Base-by-base conservation (phyloP, 2,113 vertebrate genomes). In the Pomatorhinus ruficollis region DNA sequence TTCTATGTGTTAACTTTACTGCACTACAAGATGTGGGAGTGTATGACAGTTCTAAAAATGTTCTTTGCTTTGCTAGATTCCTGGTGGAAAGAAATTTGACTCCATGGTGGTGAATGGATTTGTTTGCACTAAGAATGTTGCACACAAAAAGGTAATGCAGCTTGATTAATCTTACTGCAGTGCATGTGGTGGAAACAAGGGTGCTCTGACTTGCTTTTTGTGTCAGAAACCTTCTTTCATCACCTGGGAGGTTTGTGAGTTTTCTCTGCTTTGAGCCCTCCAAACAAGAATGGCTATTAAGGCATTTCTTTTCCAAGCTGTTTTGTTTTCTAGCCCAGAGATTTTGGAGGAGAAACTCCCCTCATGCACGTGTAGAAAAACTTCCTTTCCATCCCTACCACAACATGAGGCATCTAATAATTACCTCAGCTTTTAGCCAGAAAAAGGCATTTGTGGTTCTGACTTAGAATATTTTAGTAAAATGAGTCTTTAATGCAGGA, bases 21-120 rank as follows among this genome's bases (percentile, higher is more conserved):
- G 56, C 22, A 25, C 63, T 88, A 35, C n/a, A 64, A 54, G 23
- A 52, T 88, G 24, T 16, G 20, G 15, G 40, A 93, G 9, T 35
- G 10, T 72, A 7, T 83, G 63, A 79, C 9, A 40, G 13, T 86
- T 77, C 40, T 90, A 25, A 95, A 86, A 89, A 54, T 30, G 8
- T 86, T 91, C 52, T 52, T 82, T 92, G 20, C 88, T 92, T 87
- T 96, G 45, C 92, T 96, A 99, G 99, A 99, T 99, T 89, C 98
- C 99, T 42, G 99, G 99, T 94, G 99, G 99, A 89, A 99, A 99
- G 96, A 99, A 99, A 95, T 99, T 99, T 97, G 99, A 99, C 97
- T 99, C 99, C 5, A 91, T 98, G 53, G 98, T 99, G 91, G 99
- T 99, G 35, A 99, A 99, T 95, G 99, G 99, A 76, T 99, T 99